Percentiles rank a stretch among this genome's conserved stretches.
phyloP scores from a whole-genome alignment of 2,797 vertebrate genomes.

The Lerista edwardsae region DNA sequence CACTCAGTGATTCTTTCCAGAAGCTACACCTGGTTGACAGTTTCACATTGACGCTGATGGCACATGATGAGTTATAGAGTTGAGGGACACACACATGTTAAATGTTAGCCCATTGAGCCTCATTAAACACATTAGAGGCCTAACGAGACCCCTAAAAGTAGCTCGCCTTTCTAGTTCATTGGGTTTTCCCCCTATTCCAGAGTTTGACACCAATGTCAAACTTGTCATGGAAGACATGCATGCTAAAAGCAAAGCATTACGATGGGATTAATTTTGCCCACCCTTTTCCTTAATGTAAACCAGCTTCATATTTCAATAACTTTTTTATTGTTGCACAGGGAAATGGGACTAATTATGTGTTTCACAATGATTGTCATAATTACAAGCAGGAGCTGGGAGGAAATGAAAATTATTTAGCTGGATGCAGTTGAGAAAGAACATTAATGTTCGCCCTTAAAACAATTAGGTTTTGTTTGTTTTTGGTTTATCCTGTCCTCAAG shows the following conservation, averaged over 20 bases:
- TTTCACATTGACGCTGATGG: constrained; percentile 51
- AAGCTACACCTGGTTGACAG: constrained; percentile 56
- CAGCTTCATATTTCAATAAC: constrained; percentile 20
- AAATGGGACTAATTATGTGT: constrained; percentile 54
- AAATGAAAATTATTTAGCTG: not conserved
- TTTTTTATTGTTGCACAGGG: constrained; percentile 2
- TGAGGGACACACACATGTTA: constrained; percentile 51
- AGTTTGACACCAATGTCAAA: constrained; percentile 49
- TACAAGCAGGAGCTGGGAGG: constrained; percentile 28
- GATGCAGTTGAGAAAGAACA: not conserved
- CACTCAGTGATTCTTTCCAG: not conserved
- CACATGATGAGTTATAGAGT: constrained; percentile 62
- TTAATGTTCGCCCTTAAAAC: constrained; percentile 40
- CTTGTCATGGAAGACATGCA: constrained; percentile 35
- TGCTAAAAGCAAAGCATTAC: not conserved
- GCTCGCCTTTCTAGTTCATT: constrained; percentile 52
- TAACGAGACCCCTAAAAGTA: constrained; percentile 61
- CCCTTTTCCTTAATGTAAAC: constrained; percentile 25
- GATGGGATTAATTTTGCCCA: constrained; percentile 22
- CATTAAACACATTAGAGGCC: constrained; percentile 58
- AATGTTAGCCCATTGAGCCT: constrained; percentile 59
- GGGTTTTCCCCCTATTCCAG: constrained; percentile 50
- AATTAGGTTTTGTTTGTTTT: constrained; percentile 4
- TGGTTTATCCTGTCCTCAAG: not conserved
- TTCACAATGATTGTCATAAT: constrained; percentile 32